Evolutionary conservation across 2,113 vertebrate genomes (phyloP), one percentile per base, ranked within the genome.

Genomic region (Hymenochirus boettgeri): DNA sequence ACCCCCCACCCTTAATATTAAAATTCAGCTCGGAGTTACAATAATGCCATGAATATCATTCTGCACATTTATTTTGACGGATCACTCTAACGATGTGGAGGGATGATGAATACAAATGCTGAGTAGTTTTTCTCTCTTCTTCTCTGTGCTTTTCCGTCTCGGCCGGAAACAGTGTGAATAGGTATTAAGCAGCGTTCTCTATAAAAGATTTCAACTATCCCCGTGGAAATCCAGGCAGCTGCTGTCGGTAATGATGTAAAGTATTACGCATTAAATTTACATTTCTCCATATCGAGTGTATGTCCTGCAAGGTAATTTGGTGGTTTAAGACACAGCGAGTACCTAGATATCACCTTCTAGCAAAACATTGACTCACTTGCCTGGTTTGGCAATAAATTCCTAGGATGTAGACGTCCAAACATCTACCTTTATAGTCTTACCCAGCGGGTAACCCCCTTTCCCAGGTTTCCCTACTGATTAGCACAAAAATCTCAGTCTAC

Each of bases 151-250:
- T 25, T 48, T 56, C 22, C 17, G 37, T 23, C 1, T 42, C n/a
- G 39, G 39, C 6, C 15, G 74, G 70, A 71, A 61, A 77, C 61
- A 63, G 70, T 76, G 72, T 76, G 37, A 15, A 25, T 70, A 53
- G 11, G 21, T 23, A 52, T 26, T 52, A 13, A 24, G 22, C 50
- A 7, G 21, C 10, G 69, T 37, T 64, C 39, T n/a, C 39, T 42
- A 42, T 42, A 42, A 42, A 42, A 42, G 13, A 42, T 42, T 42
- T 6, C 5, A 6, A 15, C 39, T 42, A 13, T 42, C 39, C 39
- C 39, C 39, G 15, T 42, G 39, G 39, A 42, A 42, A 42, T 42
- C 11, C 39, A 42, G n/a, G 39, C 39, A 42, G 39, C 13, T 42
- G 39, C 39, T 7, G 13, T 42, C 39, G 6, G 39, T 42, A 42